Evolutionary conservation across 35 echinoderm and acorn worm genomes (phyloP).

Genomic region (Hemicentrotus pulcherrimus): DNA sequence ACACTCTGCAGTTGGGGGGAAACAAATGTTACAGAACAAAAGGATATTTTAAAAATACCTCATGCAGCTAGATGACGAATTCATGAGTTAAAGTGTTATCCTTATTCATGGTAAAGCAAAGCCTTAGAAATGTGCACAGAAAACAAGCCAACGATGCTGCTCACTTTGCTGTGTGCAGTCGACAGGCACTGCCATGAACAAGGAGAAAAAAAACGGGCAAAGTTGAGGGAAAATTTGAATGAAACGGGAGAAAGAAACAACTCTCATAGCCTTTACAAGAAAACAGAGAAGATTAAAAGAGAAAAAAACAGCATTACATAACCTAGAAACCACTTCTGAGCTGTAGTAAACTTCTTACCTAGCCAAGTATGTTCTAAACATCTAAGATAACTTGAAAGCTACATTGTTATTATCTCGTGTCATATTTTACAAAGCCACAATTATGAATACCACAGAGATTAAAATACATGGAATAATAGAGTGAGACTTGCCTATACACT

Average conservation of each 20-base stretch:
- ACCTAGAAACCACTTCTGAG: constrained; percentile 22
- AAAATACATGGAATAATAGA: constrained; percentile 49
- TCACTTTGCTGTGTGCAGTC: background rate
- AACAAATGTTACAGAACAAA: background rate
- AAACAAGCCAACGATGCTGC: background rate
- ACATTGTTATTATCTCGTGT: constrained; percentile 9
- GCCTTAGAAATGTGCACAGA: background rate
- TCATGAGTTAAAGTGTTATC: constrained; percentile 24
- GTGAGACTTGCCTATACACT: constrained; percentile 37
- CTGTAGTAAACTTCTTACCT: background rate
- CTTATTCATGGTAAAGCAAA: background rate
- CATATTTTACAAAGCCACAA: background rate
- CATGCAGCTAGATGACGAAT: background rate
- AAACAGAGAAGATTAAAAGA: constrained; percentile 25
- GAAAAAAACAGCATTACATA: constrained; percentile 22
- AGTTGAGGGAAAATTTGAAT: background rate
- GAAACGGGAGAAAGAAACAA: background rate
- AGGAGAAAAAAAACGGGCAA: constrained; percentile 8
- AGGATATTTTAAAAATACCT: background rate
- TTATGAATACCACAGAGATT: constrained; percentile 48
- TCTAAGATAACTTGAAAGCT: constrained; percentile 28
- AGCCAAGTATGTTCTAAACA: background rate
- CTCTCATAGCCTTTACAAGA: constrained; percentile 15
- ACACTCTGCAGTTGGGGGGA: background rate
- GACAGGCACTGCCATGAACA: background rate